A percentile compares a stretch with the other conserved stretches of the same genome.
phyloP scores from a whole-genome alignment of 1,140 invertebrate species.

The Portunus trituberculatus region DNA sequence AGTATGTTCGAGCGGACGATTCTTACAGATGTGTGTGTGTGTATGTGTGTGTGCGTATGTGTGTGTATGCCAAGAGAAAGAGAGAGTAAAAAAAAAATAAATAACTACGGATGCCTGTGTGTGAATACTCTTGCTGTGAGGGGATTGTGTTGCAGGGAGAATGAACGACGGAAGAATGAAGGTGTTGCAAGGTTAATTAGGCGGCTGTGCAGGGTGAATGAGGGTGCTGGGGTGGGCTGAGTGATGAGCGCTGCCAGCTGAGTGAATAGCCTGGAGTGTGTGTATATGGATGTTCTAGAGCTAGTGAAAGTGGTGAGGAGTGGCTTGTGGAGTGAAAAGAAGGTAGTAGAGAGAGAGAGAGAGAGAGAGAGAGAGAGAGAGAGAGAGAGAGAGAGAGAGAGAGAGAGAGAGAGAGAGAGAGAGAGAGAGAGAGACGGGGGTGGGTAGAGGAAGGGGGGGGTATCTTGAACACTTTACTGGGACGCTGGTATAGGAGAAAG shows the following conservation, averaged over 20 bases:
- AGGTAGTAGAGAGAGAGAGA: neutral
- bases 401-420: conserved; percentile 31
- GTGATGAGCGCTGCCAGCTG: too few relatives aligned
- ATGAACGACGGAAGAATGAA: neutral
- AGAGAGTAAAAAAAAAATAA: neutral
- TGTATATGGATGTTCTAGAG: too few relatives aligned
- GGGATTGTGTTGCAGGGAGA: neutral
- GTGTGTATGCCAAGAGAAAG: neutral
- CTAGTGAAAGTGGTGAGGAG: too few relatives aligned
- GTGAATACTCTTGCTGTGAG: too few relatives aligned
- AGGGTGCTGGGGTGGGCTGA: neutral
- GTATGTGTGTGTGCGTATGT: neutral
- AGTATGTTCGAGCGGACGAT: neutral
- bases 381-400: conserved; percentile 42
- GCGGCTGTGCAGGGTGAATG: neutral
- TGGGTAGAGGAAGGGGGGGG: too few relatives aligned
- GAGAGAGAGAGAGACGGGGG: neutral
- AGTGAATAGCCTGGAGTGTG: neutral
- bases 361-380: conserved; percentile 44
- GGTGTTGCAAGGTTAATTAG: conserved; percentile 12
- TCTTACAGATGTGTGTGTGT: neutral
- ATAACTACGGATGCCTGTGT: too few relatives aligned
- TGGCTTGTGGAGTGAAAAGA: neutral
- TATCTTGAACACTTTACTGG: too few relatives aligned
- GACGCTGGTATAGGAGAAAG: too few relatives aligned